Base-by-base conservation (phyloP, 2,113 vertebrate species). In the Seriola aureovittata region DNA sequence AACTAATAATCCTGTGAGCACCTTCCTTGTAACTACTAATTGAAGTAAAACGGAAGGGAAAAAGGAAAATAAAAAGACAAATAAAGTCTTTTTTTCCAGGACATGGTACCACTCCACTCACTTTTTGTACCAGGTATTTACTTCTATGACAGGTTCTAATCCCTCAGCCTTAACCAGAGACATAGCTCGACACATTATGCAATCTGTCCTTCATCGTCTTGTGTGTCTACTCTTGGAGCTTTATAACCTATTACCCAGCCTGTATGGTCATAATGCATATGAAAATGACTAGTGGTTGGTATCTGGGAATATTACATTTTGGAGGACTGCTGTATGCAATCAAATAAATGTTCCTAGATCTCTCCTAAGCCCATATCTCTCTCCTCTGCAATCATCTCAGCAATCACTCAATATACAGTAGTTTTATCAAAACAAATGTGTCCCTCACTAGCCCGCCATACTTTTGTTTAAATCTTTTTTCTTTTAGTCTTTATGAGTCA, bases 1-100 rank as follows among this genome's bases (percentile, higher is more conserved):
- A 54, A 85, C 55, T 90, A 65, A 83, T 48, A 40, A 4, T 23
- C 42, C 25, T 38, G 32, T 55, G 64, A 70, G 14, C 40, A 12
- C 38, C 44, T n/a, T 69, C 10, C 19, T 67, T n/a, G 19, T 23
- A 2, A 55, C 5, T 17, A n/a, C 16, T 6, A 65, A 16, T 3
- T 23, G n/a, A 75, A 50, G 66, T 1, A 8, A 63, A 64, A 58
- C 0, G 0, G 0, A 46, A 54, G 42, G 1, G 3, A 58, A 17
- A 64, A n/a, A 60, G 5, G 4, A 3, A 38, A 57, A 50, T 4
- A 3, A 1, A n/a, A 44, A 2, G 12, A 23, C 4, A 57, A 2
- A 23, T 52, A 8, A 42, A 42, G 40, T 42, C 10, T 42, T 42
- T 42, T 38, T 42, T 10, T 11, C 40, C 8, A 42, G 2, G 3